These are phyloP conservation scores for Eudasyphora cyanicolor DNA, from an alignment of 2,888 invertebrate genomes.

Conservation along the genomic window DNA sequence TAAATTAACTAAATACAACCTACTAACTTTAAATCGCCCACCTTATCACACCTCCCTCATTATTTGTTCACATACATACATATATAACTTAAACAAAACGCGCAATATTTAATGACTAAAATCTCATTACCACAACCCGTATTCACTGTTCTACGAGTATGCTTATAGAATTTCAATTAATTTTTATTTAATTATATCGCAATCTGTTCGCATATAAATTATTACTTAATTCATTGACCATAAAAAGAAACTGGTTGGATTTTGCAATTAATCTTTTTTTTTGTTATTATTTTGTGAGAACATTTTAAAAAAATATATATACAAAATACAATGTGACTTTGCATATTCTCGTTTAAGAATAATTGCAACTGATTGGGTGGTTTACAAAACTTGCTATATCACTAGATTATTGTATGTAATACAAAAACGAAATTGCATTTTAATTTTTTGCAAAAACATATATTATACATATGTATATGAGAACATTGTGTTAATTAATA, in stretches of 20 bases:
- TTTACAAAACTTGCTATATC: background rate
- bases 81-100: constrained; percentile 2
- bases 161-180: constrained; percentile 22
- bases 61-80: background rate
- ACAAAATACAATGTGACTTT: background rate
- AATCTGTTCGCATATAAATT: constrained; percentile 4
- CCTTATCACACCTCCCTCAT: background rate
- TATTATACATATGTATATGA: too few relatives aligned
- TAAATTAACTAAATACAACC: too few relatives aligned
- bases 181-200: constrained; percentile 6
- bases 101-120: background rate
- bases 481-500: background rate
- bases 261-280: constrained; percentile 32
- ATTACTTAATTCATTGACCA: constrained; percentile 10
- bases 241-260: constrained; percentile 52
- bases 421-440: background rate
- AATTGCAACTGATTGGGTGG: background rate
- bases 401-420: background rate
- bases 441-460: too few relatives aligned
- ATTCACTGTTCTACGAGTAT: background rate
- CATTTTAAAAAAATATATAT: background rate
- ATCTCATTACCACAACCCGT: background rate
- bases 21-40: too few relatives aligned
- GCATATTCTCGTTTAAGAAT: background rate
- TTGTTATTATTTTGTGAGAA: background rate